phyloP scores from a whole-genome alignment of 2,113 vertebrate genomes.

The Haliaeetus leucogaster region DNA sequence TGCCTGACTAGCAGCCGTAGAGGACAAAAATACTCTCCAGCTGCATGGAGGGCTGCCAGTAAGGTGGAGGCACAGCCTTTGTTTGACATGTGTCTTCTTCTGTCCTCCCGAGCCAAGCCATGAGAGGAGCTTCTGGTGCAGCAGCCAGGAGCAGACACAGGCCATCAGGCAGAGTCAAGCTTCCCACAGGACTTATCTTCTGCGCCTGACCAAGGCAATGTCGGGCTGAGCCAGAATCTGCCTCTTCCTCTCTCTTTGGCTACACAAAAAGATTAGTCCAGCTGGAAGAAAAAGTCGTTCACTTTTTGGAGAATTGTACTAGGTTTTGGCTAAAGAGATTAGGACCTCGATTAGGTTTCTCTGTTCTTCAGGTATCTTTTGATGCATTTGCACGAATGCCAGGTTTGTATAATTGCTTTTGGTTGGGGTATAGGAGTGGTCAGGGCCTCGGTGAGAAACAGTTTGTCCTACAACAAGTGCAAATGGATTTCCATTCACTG shows the following conservation, averaged over 20 bases:
- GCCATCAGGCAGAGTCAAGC: not conserved
- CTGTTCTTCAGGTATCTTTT: not conserved
- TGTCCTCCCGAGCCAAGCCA: not conserved
- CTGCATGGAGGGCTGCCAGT: fast-evolving
- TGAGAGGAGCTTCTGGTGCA: not conserved
- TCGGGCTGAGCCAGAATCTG: not conserved
- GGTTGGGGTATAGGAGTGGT: not conserved
- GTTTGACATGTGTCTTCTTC: not conserved
- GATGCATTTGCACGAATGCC: not conserved
- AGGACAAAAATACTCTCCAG: not conserved
- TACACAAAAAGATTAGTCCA: not conserved
- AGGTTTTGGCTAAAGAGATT: not conserved
- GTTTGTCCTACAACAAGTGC: not conserved
- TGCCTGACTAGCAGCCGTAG: not conserved
- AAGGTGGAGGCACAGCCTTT: not conserved
- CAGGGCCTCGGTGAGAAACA: not conserved
- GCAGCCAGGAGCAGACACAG: not conserved
- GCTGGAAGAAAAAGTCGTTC: not conserved
- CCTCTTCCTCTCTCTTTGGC: not conserved
- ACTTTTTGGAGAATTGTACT: not conserved
- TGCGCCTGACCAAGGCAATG: not conserved
- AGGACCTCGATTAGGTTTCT: not conserved
- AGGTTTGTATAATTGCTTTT: not conserved
- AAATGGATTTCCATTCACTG: not conserved
- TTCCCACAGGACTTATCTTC: not conserved